Evolutionary conservation across 2,888 invertebrate genomes (phyloP), one percentile per base, ranked within the genome.

Genomic region (Mythimna loreyi): DNA sequence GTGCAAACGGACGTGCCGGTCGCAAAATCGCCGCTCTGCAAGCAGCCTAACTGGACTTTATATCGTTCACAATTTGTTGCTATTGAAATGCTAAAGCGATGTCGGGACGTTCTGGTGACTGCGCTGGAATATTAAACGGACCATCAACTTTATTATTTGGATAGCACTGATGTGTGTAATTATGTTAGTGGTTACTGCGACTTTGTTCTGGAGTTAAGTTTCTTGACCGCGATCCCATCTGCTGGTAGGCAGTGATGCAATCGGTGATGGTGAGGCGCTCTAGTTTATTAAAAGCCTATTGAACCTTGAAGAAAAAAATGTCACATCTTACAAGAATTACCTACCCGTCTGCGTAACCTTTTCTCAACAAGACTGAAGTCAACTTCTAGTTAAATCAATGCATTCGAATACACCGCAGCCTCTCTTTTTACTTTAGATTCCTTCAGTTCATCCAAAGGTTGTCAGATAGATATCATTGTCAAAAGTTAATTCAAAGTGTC

Each of bases 71-170:
- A 85, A 84, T 84, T 84, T 85, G 82, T 72, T 80, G 53, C 85
- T 72, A 84, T 84, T 84, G 77, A 84, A 83, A 84, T 84, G 84
- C 71, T 81, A 82, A 83, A 83, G 75, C 65, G 53, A 50, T 83
- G 77, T 74, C 65, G 72, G 78, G 43, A 72, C 65, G 43, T 75
- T 82, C 72, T 52, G 62, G 59, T 25, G 28, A 55, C 75, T 53
- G 80, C 66, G 33, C 58, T 67, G 25, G 76, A 81, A 85, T 79
- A 74, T 68, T 63, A 68, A 83, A 62, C 56, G 59, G 76, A 55
- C 6, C 25, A 25, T 52, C 23, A 47, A 56, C 62, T 55, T 55
- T 75, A 75, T 56, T 53, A 68, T 69, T 62, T 58, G 40, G 28
- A 49, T 71, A 28, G 50, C 19, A 13, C 23, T 59, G 33, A 65